A percentile compares a stretch with the other conserved stretches of the same genome.
Evolutionary conservation across 2,888 invertebrate species (phyloP).

Genomic region (Watsonalla cultraria): DNA sequence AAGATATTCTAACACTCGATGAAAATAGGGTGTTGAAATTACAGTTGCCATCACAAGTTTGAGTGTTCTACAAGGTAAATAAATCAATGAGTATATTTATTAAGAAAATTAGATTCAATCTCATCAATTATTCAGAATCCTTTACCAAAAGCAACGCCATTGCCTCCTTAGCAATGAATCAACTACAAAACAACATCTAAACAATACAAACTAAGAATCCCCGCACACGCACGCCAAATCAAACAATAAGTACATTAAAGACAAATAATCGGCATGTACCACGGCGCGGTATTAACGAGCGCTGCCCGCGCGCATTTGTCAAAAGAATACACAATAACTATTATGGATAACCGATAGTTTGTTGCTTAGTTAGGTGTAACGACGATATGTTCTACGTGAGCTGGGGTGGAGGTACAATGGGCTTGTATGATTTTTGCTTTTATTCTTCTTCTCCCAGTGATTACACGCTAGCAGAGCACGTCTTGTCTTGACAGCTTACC

Average conservation of each 20-base stretch:
- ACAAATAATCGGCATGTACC: conserved; percentile 44
- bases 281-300: conserved; percentile 47
- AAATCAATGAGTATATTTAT: too few relatives aligned
- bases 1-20: too few relatives aligned
- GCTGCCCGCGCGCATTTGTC: conserved; percentile 58
- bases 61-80: too few relatives aligned
- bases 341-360: conserved; percentile 73
- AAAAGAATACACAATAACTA: conserved; percentile 69
- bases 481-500: too few relatives aligned
- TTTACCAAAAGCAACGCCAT: not conserved
- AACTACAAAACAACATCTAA: not conserved
- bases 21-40: too few relatives aligned
- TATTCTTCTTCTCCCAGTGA: not conserved
- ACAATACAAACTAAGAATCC: not conserved
- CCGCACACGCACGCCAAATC: conserved; percentile 3
- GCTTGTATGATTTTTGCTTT: conserved; percentile 7
- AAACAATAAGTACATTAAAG: conserved; percentile 40
- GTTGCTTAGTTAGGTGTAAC: conserved; percentile 64
- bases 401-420: conserved; percentile 26
- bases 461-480: too few relatives aligned
- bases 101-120: too few relatives aligned
- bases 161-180: not conserved
- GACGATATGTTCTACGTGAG: conserved; percentile 33
- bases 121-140: too few relatives aligned
- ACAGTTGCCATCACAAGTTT: too few relatives aligned